These are phyloP conservation scores for Halcyon chelicuti DNA, from an alignment of 2,797 vertebrate genomes.

Conservation along the genomic window DNA sequence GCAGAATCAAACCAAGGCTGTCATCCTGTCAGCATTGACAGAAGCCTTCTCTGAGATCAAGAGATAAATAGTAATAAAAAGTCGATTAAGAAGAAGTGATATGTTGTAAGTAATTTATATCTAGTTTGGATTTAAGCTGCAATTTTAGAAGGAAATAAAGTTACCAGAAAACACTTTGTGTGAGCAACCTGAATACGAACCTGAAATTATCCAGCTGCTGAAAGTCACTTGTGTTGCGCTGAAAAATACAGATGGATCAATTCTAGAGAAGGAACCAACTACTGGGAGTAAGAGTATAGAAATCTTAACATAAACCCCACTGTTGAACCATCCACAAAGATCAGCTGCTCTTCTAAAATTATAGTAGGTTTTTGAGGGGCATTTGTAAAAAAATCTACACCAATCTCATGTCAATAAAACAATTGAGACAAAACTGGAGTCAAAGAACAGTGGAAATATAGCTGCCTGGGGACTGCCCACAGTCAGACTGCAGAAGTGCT, in stretches of 20 bases:
- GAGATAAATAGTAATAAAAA: not conserved
- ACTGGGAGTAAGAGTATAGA: not conserved
- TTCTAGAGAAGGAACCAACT: not conserved
- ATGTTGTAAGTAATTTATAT: not conserved
- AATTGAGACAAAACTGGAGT: not conserved
- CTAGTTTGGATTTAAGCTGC: not conserved
- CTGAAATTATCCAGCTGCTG: not conserved
- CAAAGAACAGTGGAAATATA: not conserved
- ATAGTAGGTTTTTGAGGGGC: not conserved
- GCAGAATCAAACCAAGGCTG: not conserved
- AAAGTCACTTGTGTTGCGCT: not conserved
- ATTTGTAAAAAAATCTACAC: not conserved
- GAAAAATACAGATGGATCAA: not conserved
- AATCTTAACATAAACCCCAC: not conserved
- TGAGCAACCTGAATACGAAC: not conserved
- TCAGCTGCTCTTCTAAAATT: constrained; percentile 5
- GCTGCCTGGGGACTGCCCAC: not conserved
- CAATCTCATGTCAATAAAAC: not conserved
- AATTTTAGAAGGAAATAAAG: not conserved
- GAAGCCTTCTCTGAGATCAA: not conserved
- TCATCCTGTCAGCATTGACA: not conserved
- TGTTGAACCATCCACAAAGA: not conserved
- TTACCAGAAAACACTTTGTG: not conserved
- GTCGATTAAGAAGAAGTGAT: not conserved
- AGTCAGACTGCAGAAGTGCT: not conserved